Evolutionary conservation across 2,888 invertebrate species (phyloP), one percentile per base, ranked within the genome.

Genomic region (Brachyptera risi): DNA sequence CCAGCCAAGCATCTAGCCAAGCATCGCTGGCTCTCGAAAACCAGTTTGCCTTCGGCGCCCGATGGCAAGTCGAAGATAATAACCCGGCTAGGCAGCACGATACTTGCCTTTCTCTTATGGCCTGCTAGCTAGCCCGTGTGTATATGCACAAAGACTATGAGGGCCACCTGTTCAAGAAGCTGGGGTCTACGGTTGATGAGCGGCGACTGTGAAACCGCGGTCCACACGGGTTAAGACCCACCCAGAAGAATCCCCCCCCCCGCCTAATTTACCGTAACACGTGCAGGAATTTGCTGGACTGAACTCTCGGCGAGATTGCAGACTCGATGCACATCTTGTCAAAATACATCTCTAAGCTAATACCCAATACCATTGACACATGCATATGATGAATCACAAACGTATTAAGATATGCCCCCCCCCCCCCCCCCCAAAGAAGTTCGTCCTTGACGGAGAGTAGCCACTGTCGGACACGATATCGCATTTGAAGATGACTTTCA

Each of bases 31-130:
- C 58, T 26, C 40, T 58, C 63, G 40, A 72, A 72, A 74, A 74
- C 74, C 73, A 67, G 74, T 74, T 74, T 73, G 71, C 73, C 73
- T 74, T 74, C 73, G 70, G 58, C 31, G 58, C 31, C 19, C 31
- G 44, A 42, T 56, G 37, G 37, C 24, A 42, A 42, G 50, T 40
- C n/a, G n/a, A 11, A 47, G 61, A 56, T 38, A 49, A 51, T 51
- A 49, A 31, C 19, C 23, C n/a, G n/a, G 47, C 31, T 9, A 26
- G 21, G 27, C n/a, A 24, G 59, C 26, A 17, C 15, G n/a, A 21
- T 15, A 17, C 35, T 7, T 40, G 40, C 40, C 40, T 40, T n/a
- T 15, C 40, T 40, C 40, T 40, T 15, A 15, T 15, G 40, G 40
- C 40, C n/a, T 4, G 40, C 40, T 40, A 40, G n/a, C 40, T n/a